Evolutionary conservation across 2,113 vertebrate genomes (phyloP).

Genomic region (Lycaon pictus): DNA sequence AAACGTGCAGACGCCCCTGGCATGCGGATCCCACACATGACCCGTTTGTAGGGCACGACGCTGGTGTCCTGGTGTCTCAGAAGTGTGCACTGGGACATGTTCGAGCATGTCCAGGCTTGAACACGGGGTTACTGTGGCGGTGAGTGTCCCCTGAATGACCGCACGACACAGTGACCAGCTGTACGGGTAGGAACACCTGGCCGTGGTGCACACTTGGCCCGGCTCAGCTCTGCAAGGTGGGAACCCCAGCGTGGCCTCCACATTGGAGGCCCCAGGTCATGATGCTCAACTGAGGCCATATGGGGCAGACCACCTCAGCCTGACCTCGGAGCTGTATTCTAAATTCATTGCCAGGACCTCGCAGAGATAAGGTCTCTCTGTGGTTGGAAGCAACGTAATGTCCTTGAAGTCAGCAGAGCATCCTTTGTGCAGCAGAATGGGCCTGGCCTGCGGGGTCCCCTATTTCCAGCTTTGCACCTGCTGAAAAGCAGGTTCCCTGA

Average conservation of each 20-base stretch:
- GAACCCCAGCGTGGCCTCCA: background rate
- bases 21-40: background rate
- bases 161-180: rapidly evolving
- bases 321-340: background rate
- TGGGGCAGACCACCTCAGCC: background rate
- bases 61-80: background rate
- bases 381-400: rapidly evolving
- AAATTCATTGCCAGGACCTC: rapidly evolving
- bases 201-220: rapidly evolving
- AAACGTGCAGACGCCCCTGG: background rate
- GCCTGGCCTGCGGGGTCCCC: background rate
- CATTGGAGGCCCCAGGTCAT: too few relatives aligned
- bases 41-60: rapidly evolving
- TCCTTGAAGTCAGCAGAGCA: too few relatives aligned
- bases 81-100: too few relatives aligned
- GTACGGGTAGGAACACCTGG: background rate
- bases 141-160: background rate
- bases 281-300: rapidly evolving
- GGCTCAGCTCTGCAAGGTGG: background rate
- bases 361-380: background rate
- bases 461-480: too few relatives aligned
- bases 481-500: background rate
- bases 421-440: background rate
- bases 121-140: rapidly evolving
- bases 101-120: background rate